Conservation (phyloP, 2,113 vertebrate species). For the Cryptotis parvus region DNA sequence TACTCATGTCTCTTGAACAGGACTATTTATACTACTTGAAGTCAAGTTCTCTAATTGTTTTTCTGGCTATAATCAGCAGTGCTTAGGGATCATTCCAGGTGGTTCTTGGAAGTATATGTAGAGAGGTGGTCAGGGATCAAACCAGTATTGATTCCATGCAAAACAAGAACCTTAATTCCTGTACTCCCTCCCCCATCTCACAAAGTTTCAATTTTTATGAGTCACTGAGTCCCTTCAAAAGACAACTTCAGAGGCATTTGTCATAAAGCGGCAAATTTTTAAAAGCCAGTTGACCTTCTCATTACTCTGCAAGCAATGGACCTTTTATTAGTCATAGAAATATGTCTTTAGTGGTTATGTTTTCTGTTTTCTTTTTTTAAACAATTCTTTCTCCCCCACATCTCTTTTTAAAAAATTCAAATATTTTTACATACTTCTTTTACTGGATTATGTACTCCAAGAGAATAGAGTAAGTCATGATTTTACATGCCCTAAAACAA, state of each 20-base stretch:
- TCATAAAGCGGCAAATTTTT: slow-evolving; percentile 3
- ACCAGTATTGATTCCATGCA: too few relatives aligned
- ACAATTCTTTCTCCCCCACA: too few relatives aligned
- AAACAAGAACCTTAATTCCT: too few relatives aligned
- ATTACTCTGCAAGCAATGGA: neutral
- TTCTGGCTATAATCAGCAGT: too few relatives aligned
- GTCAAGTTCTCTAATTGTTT: slow-evolving; percentile 4
- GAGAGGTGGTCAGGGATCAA: too few relatives aligned
- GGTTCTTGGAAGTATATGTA: too few relatives aligned
- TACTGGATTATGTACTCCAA: neutral
- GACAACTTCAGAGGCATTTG: neutral
- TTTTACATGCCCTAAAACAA: neutral
- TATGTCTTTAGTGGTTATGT: neutral
- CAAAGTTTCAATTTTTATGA: neutral
- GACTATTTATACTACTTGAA: slow-evolving; percentile 11
- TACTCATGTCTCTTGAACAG: neutral
- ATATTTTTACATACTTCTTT: too few relatives aligned
- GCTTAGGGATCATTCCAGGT: too few relatives aligned
- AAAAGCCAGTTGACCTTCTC: neutral
- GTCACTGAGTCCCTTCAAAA: neutral
- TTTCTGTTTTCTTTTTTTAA: neutral
- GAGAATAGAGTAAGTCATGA: neutral
- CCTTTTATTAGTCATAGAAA: neutral
- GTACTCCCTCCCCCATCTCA: too few relatives aligned
- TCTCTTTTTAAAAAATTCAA: neutral